Percentiles rank a stretch among this genome's conserved stretches.
Conservation (phyloP, 2,797 vertebrate species). For the Hoplostethus mediterraneus region DNA sequence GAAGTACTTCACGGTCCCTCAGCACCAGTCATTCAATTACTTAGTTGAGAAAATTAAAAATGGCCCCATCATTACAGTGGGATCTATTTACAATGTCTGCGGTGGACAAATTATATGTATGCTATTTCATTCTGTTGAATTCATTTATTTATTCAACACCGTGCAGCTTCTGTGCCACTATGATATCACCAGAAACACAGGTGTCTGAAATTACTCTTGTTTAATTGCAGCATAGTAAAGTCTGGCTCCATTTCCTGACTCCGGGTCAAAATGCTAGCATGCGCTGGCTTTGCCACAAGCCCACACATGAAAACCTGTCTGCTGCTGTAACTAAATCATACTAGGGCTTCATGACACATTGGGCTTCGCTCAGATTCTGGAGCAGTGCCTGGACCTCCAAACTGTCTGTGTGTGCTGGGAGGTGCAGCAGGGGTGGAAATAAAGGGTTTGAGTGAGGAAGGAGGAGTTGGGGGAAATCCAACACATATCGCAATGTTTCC, state of each 20-base stretch:
- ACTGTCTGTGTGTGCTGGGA: slow-evolving; percentile 50
- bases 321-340: slow-evolving; percentile 82
- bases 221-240: slow-evolving; percentile 36
- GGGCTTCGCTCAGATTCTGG: slow-evolving; percentile 74
- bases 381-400: slow-evolving; percentile 72
- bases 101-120: background rate
- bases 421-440: slow-evolving; percentile 12
- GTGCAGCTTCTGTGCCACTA: background rate
- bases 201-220: slow-evolving; percentile 34
- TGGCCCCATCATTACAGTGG: background rate
- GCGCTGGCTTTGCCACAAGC: slow-evolving; percentile 66
- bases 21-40: slow-evolving; percentile 35
- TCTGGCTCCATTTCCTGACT: slow-evolving; percentile 53
- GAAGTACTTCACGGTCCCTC: slow-evolving; percentile 45
- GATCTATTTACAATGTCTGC: slow-evolving; percentile 23
- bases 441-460: slow-evolving; percentile 28
- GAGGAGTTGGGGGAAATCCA: slow-evolving; percentile 57
- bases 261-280: slow-evolving; percentile 45
- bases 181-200: slow-evolving; percentile 43
- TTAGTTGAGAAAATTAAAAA: slow-evolving; percentile 31
- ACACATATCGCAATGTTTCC: slow-evolving; percentile 79
- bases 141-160: slow-evolving; percentile 1
- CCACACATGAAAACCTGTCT: slow-evolving; percentile 81
- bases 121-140: slow-evolving; percentile 3
- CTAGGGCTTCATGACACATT: slow-evolving; percentile 74